phyloP scores from a whole-genome alignment of 2,113 vertebrate species.

The Chunga burmeisteri region DNA sequence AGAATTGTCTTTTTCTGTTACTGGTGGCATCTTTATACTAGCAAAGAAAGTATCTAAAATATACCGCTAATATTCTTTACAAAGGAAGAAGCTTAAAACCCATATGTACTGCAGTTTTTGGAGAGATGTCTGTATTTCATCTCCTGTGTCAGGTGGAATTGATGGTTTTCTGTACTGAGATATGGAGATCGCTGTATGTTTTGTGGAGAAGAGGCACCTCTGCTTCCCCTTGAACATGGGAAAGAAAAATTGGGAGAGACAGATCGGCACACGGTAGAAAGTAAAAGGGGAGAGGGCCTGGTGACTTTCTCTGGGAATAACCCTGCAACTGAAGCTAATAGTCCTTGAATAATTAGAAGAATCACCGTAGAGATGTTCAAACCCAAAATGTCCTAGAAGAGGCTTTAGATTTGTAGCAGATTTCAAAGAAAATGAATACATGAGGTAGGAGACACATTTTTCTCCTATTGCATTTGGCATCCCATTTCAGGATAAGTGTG shows the following conservation, averaged over 20 bases:
- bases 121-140: not conserved
- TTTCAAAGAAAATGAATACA: not conserved
- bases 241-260: not conserved
- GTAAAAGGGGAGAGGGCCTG: not conserved
- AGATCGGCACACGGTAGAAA: rapidly evolving
- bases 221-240: not conserved
- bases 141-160: not conserved
- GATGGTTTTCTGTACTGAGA: not conserved
- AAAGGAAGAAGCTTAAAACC: not conserved
- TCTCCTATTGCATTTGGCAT: not conserved
- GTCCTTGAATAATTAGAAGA: not conserved
- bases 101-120: not conserved
- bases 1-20: not conserved
- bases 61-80: not conserved
- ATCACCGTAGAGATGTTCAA: not conserved
- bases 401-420: not conserved
- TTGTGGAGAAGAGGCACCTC: not conserved
- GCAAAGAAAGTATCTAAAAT: not conserved
- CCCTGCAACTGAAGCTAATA: not conserved
- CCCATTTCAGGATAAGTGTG: not conserved
- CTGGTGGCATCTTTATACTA: not conserved
- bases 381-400: not conserved
- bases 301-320: not conserved
- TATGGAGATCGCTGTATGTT: not conserved
- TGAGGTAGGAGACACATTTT: not conserved